Evolutionary conservation across 2,113 vertebrate genomes (phyloP).

Genomic region (Callorhinus ursinus): DNA sequence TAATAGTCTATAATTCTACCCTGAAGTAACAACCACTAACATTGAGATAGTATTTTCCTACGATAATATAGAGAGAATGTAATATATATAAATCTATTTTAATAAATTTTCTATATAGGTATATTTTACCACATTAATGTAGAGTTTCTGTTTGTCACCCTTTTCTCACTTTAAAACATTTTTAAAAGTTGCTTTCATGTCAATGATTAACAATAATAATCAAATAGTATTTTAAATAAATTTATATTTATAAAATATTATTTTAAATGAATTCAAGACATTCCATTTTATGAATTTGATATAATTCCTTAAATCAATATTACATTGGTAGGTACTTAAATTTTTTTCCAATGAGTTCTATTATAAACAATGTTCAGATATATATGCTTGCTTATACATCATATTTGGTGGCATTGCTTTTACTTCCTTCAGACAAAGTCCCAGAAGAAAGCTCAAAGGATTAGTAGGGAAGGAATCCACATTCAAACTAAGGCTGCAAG

Average conservation of each 20-base stretch:
- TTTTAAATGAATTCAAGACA: background rate
- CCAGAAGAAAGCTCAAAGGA: background rate
- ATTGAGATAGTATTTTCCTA: background rate
- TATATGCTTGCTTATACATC: background rate
- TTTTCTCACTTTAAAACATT: background rate
- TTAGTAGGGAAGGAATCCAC: background rate
- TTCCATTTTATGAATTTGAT: background rate
- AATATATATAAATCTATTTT: background rate
- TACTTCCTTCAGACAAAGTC: background rate
- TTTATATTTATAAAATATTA: background rate
- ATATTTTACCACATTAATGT: background rate
- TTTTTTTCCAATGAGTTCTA: background rate
- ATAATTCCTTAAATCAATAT: background rate
- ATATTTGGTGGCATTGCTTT: background rate
- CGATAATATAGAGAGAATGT: background rate
- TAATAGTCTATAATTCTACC: background rate
- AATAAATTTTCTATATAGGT: background rate
- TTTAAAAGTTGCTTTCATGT: slow-evolving; percentile 10
- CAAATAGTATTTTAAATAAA: background rate
- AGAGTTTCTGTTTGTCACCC: background rate
- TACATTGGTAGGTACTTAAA: background rate
- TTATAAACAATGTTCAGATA: background rate
- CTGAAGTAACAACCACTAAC: background rate
- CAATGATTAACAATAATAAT: background rate
- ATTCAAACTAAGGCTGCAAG: background rate